phyloP scores from a whole-genome alignment of 2,113 vertebrate species.

The Danionella cerebrum region DNA sequence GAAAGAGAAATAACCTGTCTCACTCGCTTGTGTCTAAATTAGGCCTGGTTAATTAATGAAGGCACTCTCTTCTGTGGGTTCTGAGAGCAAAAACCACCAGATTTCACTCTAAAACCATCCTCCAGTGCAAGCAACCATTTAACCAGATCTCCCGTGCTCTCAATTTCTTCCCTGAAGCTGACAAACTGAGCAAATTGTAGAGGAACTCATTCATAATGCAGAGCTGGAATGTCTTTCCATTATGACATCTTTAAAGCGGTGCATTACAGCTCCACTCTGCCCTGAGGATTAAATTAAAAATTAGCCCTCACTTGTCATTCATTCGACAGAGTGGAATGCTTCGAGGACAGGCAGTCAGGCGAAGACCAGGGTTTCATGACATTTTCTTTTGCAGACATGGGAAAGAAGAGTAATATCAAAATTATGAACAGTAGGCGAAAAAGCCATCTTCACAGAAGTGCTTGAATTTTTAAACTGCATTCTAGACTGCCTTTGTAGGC shows the following conservation, averaged over 20 bases:
- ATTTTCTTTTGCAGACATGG: neutral
- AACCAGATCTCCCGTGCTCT: neutral
- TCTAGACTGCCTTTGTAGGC: neutral
- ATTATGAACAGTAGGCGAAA: neutral
- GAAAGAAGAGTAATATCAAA: neutral
- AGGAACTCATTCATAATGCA: slow-evolving; percentile 44
- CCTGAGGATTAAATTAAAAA: slow-evolving; percentile 37
- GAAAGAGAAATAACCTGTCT: slow-evolving; percentile 21
- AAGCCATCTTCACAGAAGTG: neutral
- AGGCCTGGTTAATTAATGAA: slow-evolving; percentile 31
- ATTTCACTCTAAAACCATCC: slow-evolving; percentile 8
- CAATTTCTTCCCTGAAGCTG: slow-evolving; percentile 13
- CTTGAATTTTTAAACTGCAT: neutral
- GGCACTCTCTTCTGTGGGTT: slow-evolving; percentile 15
- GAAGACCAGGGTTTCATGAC: neutral
- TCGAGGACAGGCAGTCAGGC: slow-evolving; percentile 11
- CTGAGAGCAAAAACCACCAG: neutral
- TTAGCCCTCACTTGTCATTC: slow-evolving; percentile 30
- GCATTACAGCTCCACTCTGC: slow-evolving; percentile 4
- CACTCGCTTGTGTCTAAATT: slow-evolving; percentile 29
- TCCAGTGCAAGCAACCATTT: neutral
- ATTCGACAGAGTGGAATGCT: slow-evolving; percentile 28
- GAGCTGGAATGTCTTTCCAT: slow-evolving; percentile 21
- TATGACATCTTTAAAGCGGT: slow-evolving; percentile 36
- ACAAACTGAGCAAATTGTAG: slow-evolving; percentile 38